A percentile compares a stretch with the other conserved stretches of the same genome.
These are phyloP conservation scores for Uropsilus gracilis DNA, from an alignment of 2,113 vertebrate genomes.

Conservation along the genomic window DNA sequence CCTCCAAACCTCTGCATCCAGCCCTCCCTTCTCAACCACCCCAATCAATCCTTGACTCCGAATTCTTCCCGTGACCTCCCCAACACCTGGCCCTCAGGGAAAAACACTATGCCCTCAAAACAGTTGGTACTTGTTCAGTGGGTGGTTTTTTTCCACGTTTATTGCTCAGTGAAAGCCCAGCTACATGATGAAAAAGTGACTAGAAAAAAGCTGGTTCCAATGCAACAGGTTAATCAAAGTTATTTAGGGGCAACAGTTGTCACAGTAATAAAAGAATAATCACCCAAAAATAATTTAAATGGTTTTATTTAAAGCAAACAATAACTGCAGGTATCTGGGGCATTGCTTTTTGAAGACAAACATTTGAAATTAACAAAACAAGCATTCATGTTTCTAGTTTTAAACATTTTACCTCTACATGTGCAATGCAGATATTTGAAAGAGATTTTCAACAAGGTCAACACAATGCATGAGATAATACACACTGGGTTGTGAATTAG, in stretches of 20 bases:
- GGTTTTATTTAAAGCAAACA: slow-evolving; percentile 71
- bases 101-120: slow-evolving; percentile 2
- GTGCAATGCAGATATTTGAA: slow-evolving; percentile 54
- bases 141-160: not conserved
- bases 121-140: slow-evolving; percentile 27
- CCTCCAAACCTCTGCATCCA: not conserved
- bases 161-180: slow-evolving; percentile 30
- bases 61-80: slow-evolving; percentile 22
- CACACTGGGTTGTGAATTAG: slow-evolving; percentile 53
- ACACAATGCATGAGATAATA: slow-evolving; percentile 60
- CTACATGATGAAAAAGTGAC: slow-evolving; percentile 20
- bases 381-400: slow-evolving; percentile 53
- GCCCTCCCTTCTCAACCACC: not conserved
- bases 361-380: slow-evolving; percentile 62
- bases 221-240: slow-evolving; percentile 47
- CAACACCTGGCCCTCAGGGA: not conserved
- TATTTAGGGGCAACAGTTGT: not conserved
- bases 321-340: slow-evolving; percentile 40
- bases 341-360: slow-evolving; percentile 48
- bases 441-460: slow-evolving; percentile 63
- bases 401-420: slow-evolving; percentile 41
- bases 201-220: slow-evolving; percentile 24
- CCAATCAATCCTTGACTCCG: not conserved
- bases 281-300: slow-evolving; percentile 67
- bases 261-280: slow-evolving; percentile 63